phyloP scores from a whole-genome alignment of 2,797 vertebrate genomes.

The Stomatorhinus walkeri region DNA sequence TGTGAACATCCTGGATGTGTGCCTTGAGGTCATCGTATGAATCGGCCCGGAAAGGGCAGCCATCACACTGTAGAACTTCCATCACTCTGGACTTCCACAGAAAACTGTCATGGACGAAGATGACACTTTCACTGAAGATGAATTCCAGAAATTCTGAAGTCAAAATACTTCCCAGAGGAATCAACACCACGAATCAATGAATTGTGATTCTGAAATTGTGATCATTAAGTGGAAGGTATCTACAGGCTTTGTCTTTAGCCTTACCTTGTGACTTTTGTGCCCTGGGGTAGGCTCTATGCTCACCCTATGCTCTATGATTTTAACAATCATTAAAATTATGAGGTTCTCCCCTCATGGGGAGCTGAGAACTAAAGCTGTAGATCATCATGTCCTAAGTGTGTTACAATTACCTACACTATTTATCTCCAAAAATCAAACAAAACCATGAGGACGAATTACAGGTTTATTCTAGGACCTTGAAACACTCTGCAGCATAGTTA shows the following conservation, averaged over 20 bases:
- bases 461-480: constrained; percentile 65
- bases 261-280: no score
- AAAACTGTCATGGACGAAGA: constrained; percentile 10
- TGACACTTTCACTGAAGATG: background rate
- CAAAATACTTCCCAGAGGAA: background rate
- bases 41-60: constrained; percentile 94
- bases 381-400: background rate
- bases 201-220: background rate
- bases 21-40: constrained; percentile 92
- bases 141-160: background rate
- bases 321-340: background rate
- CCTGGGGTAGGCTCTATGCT: background rate
- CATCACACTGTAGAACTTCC: constrained; percentile 97
- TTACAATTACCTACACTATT: constrained; percentile 19
- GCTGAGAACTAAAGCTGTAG: background rate
- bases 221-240: background rate
- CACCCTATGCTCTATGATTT: no score
- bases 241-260: background rate
- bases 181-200: background rate
- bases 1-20: constrained; percentile 97
- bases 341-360: background rate
- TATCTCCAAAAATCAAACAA: constrained; percentile 32
- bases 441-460: constrained; percentile 61
- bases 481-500: constrained; percentile 70
- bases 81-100: constrained; percentile 65